Base-by-base conservation (phyloP, 2,888 invertebrate species). In the Tridacna gigas region DNA sequence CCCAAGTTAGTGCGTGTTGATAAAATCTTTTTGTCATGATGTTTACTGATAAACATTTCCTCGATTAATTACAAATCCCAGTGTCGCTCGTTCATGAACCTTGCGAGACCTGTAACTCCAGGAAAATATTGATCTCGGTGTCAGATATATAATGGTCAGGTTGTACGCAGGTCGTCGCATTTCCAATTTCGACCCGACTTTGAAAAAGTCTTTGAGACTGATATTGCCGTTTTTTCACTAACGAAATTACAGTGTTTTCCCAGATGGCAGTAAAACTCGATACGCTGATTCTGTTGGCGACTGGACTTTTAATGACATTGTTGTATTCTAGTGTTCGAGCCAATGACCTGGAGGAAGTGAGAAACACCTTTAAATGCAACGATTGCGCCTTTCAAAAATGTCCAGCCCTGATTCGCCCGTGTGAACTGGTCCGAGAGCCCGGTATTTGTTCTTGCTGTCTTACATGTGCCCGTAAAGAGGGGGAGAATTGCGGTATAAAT, bases 391-490 rank as follows among this genome's bases (percentile, higher is more conserved):
- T 26, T 13, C 71, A 60, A 60, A 66, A 37, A n/a, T 86, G 86
- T 67, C 86, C 86, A 7, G 45, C 28, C 13, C 47, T 83, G n/a
- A n/a, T 20, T 18, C 25, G 22, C 0, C 67, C 37, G 0, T 87
- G 86, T 71, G 84, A 87, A 28, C 76, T 87, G 25, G 86, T 87
- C 0, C 45, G 67, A n/a, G 86, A 87, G 63, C 82, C 84, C 0
- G 86, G 86, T 0, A 66, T 87, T 0, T 87, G 86, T 25, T 65
- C 84, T 0, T 87, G 86, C 56, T 87, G 86, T 51, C 45, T 84
- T 13, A 74, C 47, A 11, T 87, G 86, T 61, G 86, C 86, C 15
- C 75, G 76, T 15, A 26, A 22, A 26, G 84, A 82, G 20, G 84
- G 84, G 1, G 82, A 87, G 71, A 47, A 76, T 25, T 87, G 86